Conservation (phyloP, 2,797 vertebrate genomes). For the Argentina silus region DNA sequence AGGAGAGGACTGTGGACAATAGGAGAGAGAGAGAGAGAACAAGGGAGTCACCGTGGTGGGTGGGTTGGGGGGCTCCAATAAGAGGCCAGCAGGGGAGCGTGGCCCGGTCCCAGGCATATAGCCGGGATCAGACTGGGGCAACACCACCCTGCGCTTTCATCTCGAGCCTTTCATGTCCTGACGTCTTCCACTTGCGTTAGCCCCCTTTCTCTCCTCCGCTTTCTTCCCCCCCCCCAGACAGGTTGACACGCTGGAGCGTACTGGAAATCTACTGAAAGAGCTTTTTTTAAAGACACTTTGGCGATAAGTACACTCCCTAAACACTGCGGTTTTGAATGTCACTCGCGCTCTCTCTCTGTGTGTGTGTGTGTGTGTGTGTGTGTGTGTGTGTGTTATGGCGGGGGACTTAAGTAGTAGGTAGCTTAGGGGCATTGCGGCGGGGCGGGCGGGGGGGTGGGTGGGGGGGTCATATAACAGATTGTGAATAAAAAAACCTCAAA, state of each 20-base stretch:
- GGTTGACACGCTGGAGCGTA: constrained; percentile 24
- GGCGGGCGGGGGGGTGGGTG: neutral
- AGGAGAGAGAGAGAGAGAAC: constrained; percentile 43
- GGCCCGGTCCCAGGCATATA: constrained; percentile 20
- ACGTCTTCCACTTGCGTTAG: constrained; percentile 64
- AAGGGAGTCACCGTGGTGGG: constrained; percentile 41
- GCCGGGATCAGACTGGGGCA: constrained; percentile 44
- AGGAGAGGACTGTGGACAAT: constrained; percentile 46
- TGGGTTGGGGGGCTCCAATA: neutral
- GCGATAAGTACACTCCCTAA: constrained; percentile 5
- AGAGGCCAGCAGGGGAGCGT: neutral
- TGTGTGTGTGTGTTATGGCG: neutral
- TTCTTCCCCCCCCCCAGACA: constrained; percentile 25
- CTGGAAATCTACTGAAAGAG: constrained; percentile 3
- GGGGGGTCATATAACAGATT: constrained; percentile 38
- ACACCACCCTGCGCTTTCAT: constrained; percentile 63
- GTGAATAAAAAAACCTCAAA: constrained; percentile 32
- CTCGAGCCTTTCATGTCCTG: constrained; percentile 54
- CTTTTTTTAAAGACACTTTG: constrained; percentile 13
- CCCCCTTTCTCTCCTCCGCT: constrained; percentile 33
- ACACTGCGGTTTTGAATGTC: constrained; percentile 8
- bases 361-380: constrained; percentile 1
- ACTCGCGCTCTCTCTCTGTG: neutral
- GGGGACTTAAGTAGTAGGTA: neutral
- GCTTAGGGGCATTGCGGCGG: neutral